phyloP scores from a whole-genome alignment of 2,113 vertebrate species.

The Myiozetetes cayanensis region DNA sequence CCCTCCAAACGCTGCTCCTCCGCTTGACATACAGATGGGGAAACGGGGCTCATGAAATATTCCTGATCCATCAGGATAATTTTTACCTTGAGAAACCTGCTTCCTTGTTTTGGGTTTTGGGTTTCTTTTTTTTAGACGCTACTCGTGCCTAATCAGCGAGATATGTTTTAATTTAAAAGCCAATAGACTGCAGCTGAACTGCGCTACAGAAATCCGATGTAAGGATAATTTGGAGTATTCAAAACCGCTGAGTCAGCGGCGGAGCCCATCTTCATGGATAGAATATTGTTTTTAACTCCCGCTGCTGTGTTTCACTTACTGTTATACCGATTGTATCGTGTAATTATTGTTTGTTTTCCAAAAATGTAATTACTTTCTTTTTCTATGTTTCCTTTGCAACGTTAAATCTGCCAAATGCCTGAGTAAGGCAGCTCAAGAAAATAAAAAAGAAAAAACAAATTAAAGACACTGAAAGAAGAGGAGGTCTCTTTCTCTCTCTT shows the following conservation, averaged over 20 bases:
- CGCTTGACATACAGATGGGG: neutral
- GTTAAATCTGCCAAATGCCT: slow-evolving; percentile 45
- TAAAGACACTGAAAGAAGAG: neutral
- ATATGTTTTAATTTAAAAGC: slow-evolving; percentile 43
- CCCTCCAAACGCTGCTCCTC: neutral
- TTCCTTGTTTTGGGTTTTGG: neutral
- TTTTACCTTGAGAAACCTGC: neutral
- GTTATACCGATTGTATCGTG: slow-evolving; percentile 58
- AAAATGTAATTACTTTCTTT: slow-evolving; percentile 74
- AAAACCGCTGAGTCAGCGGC: slow-evolving; percentile 68
- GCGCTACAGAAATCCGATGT: neutral
- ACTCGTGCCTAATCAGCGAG: slow-evolving; percentile 7
- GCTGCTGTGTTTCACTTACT: slow-evolving; percentile 53
- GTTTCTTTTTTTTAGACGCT: neutral
- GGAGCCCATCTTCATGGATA: neutral
- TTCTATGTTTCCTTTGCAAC: slow-evolving; percentile 48
- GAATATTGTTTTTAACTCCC: slow-evolving; percentile 46
- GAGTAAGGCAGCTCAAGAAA: neutral
- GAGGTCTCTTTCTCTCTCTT: neutral
- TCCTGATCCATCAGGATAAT: neutral
- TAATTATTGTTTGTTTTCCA: slow-evolving; percentile 77
- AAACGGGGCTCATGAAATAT: neutral
- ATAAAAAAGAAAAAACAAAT: neutral
- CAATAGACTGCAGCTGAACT: slow-evolving; percentile 23
- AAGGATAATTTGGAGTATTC: slow-evolving; percentile 6